phyloP scores from a whole-genome alignment of 2,797 vertebrate species.

The Amazonetta brasiliensis region DNA sequence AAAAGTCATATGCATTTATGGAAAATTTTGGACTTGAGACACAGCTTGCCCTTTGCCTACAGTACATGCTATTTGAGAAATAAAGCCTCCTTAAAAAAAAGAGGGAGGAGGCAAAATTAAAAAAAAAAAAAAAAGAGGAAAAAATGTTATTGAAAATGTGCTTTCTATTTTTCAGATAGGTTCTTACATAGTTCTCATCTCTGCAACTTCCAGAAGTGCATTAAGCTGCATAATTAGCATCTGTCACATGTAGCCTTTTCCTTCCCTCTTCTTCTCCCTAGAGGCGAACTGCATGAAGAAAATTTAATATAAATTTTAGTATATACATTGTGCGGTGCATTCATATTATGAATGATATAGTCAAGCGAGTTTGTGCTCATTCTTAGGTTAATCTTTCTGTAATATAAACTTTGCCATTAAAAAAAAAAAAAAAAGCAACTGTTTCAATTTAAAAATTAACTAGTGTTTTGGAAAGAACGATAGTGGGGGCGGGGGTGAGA shows the following conservation, averaged over 20 bases:
- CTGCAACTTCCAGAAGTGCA: slow-evolving; percentile 66
- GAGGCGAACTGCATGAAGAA: slow-evolving; percentile 47
- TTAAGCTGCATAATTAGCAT: slow-evolving; percentile 69
- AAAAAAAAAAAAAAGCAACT: neutral
- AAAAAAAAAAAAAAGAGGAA: neutral
- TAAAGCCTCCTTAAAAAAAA: neutral
- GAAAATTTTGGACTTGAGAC: neutral
- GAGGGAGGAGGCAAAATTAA: neutral
- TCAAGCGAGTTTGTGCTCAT: neutral
- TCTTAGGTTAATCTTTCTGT: neutral
- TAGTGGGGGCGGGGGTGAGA: neutral
- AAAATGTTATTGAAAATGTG: neutral
- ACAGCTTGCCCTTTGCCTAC: neutral
- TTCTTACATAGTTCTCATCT: slow-evolving; percentile 15
- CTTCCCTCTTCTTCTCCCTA: slow-evolving; percentile 43
- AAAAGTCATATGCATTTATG: neutral
- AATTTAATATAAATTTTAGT: slow-evolving; percentile 53
- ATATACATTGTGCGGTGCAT: neutral
- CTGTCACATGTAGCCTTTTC: slow-evolving; percentile 62
- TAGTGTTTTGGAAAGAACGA: neutral
- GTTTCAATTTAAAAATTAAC: slow-evolving; percentile 62
- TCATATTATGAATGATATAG: neutral
- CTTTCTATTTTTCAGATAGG: slow-evolving; percentile 9
- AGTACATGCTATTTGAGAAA: neutral
- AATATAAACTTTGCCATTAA: neutral